Conservation (phyloP, 2,797 vertebrate species). For the Pagetopsis macropterus region DNA sequence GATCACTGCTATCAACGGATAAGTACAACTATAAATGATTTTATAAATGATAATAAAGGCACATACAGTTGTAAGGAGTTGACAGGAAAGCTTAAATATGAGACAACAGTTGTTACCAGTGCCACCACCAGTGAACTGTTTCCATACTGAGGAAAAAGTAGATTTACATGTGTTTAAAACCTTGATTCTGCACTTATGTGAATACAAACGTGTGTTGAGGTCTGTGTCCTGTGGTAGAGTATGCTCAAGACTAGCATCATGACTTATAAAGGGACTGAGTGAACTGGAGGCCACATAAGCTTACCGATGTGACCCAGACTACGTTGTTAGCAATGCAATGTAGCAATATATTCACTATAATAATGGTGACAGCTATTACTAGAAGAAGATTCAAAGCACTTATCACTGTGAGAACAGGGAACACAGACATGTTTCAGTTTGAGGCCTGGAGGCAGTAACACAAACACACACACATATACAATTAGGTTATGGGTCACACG, state of each 20-base stretch:
- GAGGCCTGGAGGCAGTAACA: slow-evolving; percentile 54
- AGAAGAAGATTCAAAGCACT: slow-evolving; percentile 47
- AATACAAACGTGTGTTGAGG: slow-evolving; percentile 29
- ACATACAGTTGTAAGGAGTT: background rate
- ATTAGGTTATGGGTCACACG: slow-evolving; percentile 44
- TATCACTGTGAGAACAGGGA: slow-evolving; percentile 67
- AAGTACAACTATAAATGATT: background rate
- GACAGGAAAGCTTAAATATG: background rate
- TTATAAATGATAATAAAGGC: background rate
- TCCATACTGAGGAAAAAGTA: background rate
- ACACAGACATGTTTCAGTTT: slow-evolving; percentile 67
- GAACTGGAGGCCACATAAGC: slow-evolving; percentile 50
- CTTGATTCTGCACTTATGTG: background rate
- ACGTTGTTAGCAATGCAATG: slow-evolving; percentile 15
- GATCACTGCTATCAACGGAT: background rate
- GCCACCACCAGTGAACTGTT: background rate
- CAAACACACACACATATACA: slow-evolving; percentile 34
- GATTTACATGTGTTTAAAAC: slow-evolving; percentile 8
- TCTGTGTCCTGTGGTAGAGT: slow-evolving; percentile 41
- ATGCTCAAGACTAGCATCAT: slow-evolving; percentile 57
- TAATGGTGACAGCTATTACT: slow-evolving; percentile 57
- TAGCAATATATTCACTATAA: slow-evolving; percentile 38
- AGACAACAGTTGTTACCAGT: background rate
- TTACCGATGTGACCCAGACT: slow-evolving; percentile 54
- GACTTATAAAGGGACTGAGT: slow-evolving; percentile 68